A percentile compares a stretch with the other conserved stretches of the same genome.
Conservation (phyloP, 2,888 invertebrate genomes). For the Selenia dentaria region DNA sequence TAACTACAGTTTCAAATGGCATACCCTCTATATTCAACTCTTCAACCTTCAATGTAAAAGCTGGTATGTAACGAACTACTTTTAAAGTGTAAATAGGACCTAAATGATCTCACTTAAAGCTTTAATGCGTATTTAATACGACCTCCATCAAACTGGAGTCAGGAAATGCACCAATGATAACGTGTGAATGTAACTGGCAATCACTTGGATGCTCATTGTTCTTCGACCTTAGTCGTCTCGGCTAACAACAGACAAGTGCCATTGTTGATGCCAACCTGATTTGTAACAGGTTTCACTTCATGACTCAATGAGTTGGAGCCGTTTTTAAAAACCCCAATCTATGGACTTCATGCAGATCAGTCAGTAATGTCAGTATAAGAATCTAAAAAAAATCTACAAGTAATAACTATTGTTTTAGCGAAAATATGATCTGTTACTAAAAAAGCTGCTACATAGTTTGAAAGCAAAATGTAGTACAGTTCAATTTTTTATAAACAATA, state of each 20-base stretch:
- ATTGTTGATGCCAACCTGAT: slow-evolving; percentile 29
- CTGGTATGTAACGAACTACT: not conserved
- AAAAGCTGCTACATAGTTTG: too few species aligned
- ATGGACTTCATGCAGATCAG: too few species aligned
- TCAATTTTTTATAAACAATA: too few species aligned
- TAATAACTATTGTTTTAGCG: too few species aligned
- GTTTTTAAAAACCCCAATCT: too few species aligned
- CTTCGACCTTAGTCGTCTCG: slow-evolving; percentile 44
- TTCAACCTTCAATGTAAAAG: not conserved
- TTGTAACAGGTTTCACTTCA: slow-evolving; percentile 22
- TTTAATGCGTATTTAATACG: not conserved
- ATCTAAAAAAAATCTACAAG: too few species aligned
- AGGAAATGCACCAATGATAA: slow-evolving; percentile 34
- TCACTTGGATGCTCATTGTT: slow-evolving; percentile 52
- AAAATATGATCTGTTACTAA: too few species aligned
- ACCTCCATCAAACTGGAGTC: slow-evolving; percentile 9
- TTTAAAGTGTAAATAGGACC: not conserved
- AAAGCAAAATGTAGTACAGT: too few species aligned
- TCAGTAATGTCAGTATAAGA: too few species aligned
- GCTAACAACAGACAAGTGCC: slow-evolving; percentile 19
- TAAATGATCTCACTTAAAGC: slow-evolving; percentile 4
- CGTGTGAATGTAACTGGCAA: slow-evolving; percentile 45
- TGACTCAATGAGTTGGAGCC: slow-evolving; percentile 11
- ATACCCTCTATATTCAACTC: too few species aligned
- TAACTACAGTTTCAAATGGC: too few species aligned